These are phyloP conservation scores for Crocidura indochinensis DNA, from an alignment of 2,797 vertebrate genomes.

Conservation along the genomic window DNA sequence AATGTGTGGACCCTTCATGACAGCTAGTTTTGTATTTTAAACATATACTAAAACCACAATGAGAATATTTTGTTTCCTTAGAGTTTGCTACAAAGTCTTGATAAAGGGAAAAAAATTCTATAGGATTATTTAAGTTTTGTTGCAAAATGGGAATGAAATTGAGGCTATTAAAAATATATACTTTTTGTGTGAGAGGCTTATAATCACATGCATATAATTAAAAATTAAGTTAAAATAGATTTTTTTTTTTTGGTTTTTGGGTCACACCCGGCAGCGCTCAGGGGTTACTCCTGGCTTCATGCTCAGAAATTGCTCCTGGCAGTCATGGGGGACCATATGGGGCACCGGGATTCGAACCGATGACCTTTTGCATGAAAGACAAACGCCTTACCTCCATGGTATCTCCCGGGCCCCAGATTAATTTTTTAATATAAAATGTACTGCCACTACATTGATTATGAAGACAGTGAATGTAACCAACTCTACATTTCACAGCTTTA, in stretches of 20 bases:
- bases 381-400: too few species aligned
- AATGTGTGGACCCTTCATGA: slow-evolving; percentile 69
- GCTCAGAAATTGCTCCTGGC: too few species aligned
- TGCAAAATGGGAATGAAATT: slow-evolving; percentile 74
- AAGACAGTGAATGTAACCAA: slow-evolving; percentile 24
- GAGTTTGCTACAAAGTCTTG: slow-evolving; percentile 55
- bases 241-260: too few species aligned
- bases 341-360: too few species aligned
- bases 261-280: too few species aligned
- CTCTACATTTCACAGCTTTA: not conserved
- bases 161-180: slow-evolving; percentile 58
- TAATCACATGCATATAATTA: slow-evolving; percentile 66
- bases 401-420: too few species aligned
- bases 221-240: slow-evolving; percentile 73
- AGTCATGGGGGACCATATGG: too few species aligned
- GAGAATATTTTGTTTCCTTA: slow-evolving; percentile 47
- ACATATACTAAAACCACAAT: slow-evolving; percentile 71
- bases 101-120: slow-evolving; percentile 67
- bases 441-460: slow-evolving; percentile 25
- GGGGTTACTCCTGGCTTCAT: too few species aligned
- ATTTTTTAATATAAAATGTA: slow-evolving; percentile 6
- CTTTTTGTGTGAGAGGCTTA: slow-evolving; percentile 65
- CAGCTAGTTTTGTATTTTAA: slow-evolving; percentile 64
- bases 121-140: slow-evolving; percentile 70
- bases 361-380: too few species aligned